These are phyloP conservation scores for Apostichopus californicus DNA, from an alignment of 35 echinoderm and acorn worm genomes.

Conservation along the genomic window DNA sequence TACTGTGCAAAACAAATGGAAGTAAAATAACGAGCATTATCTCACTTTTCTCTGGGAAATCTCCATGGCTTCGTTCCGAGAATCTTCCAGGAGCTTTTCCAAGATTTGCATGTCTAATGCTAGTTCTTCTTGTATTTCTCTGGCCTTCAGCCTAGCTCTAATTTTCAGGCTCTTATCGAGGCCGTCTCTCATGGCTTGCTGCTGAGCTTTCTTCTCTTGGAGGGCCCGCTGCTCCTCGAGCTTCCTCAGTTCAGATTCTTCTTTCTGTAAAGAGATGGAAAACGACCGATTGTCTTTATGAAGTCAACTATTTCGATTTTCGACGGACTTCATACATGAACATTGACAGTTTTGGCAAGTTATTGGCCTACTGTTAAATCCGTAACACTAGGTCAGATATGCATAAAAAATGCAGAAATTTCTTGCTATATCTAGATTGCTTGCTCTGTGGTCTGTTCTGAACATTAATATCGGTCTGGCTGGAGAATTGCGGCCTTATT, in stretches of 20 bases:
- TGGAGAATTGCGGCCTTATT: too few species aligned
- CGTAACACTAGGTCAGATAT: too few species aligned
- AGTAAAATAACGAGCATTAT: neutral
- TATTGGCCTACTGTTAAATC: too few species aligned
- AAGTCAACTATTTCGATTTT: too few species aligned
- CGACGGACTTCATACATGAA: too few species aligned
- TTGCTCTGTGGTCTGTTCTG: too few species aligned
- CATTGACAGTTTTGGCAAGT: too few species aligned
- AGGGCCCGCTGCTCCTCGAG: conserved; percentile 85
- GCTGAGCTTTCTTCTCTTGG: conserved; percentile 73
- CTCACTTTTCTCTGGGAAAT: conserved; percentile 92
- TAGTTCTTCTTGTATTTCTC: conserved; percentile 91
- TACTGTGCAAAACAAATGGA: too few species aligned
- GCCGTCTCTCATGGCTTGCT: conserved; percentile 73
- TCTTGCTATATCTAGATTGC: too few species aligned
- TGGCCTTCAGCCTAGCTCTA: conserved; percentile 75
- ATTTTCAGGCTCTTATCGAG: conserved; percentile 76
- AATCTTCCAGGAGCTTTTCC: conserved; percentile 92
- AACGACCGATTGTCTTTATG: neutral
- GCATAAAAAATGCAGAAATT: too few species aligned
- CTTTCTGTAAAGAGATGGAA: conserved; percentile 41
- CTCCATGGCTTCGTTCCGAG: conserved; percentile 92
- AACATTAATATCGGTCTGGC: too few species aligned
- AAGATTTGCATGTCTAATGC: conserved; percentile 98
- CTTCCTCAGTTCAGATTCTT: conserved; percentile 81